Evolutionary conservation across 2,888 invertebrate genomes (phyloP), one percentile per base, ranked within the genome.

Genomic region (Asteroscopus sphinx): DNA sequence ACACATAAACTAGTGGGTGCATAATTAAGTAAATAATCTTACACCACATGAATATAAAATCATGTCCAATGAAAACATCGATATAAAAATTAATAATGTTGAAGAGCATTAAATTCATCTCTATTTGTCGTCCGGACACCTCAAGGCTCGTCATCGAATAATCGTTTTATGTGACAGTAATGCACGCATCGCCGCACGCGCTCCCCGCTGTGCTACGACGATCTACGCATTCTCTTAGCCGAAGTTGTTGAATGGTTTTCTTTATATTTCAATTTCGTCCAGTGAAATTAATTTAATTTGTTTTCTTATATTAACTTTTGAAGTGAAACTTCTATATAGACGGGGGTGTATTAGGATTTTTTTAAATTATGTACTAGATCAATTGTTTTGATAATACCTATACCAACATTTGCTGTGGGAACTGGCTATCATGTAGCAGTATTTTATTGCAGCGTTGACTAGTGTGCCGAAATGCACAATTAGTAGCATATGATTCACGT

Each of bases 401-500:
- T 6, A 21, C 21, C 4, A 21, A 21, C 4, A n/a, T n/a, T n/a
- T n/a, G n/a, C n/a, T 3, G 3, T 21, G 21, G 4, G 21, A 4
- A 21, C 21, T 1, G 6, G 21, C 21, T 21, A 6, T 17, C 21
- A 4, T 21, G 17, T 21, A 21, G n/a, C 3, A n/a, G 30, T 30
- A 30, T 3, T 9, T 9, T 21, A 15, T 68, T 71, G 45, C 54
- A 48, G 45, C 4, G 39, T 25, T 60, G 32, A 36, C 67, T 66
- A 66, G 54, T 71, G 55, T 60, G 60, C 51, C 55, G 68, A 52
- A 60, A 48, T 71, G 33, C 42, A 55, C 35, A 60, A 71, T 60
- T 66, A 71, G 51, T 55, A 15, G 52, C 25, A 47, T 39, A 49
- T 71, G 48, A 71, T 55, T 37, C 13, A 33, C 32, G 8, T 28